phyloP scores from a whole-genome alignment of 2,113 vertebrate species.

The Rhabdornis inornatus region DNA sequence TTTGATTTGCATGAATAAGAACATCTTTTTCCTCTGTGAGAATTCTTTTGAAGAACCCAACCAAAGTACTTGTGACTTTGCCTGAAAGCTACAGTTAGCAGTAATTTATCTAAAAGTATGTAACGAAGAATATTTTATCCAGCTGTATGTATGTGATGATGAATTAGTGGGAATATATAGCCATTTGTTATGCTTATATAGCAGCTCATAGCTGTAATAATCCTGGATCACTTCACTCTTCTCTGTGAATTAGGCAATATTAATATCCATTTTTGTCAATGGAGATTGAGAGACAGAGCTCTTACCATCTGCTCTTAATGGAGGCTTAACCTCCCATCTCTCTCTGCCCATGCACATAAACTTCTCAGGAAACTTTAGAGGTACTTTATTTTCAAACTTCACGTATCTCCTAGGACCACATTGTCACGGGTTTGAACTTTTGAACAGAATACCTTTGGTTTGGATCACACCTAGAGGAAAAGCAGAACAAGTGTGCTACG shows the following conservation, averaged over 20 bases:
- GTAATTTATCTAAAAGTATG: not conserved
- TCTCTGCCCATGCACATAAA: not conserved
- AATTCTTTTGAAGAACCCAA: not conserved
- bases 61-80: not conserved
- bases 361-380: not conserved
- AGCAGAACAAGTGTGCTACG: not conserved
- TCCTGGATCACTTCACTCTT: not conserved
- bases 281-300: not conserved
- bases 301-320: not conserved
- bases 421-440: not conserved
- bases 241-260: not conserved
- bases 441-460: not conserved
- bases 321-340: not conserved
- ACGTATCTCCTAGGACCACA: accelerated
- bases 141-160: not conserved
- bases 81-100: not conserved
- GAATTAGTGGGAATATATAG: not conserved
- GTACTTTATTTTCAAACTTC: not conserved
- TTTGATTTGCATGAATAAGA: not conserved
- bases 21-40: not conserved
- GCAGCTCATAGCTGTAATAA: not conserved
- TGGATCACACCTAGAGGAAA: not conserved
- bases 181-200: not conserved
- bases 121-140: not conserved
- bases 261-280: not conserved